A percentile compares a stretch with the other conserved stretches of the same genome.
phyloP scores from a whole-genome alignment of 2,113 vertebrate genomes.

The Naja naja region DNA sequence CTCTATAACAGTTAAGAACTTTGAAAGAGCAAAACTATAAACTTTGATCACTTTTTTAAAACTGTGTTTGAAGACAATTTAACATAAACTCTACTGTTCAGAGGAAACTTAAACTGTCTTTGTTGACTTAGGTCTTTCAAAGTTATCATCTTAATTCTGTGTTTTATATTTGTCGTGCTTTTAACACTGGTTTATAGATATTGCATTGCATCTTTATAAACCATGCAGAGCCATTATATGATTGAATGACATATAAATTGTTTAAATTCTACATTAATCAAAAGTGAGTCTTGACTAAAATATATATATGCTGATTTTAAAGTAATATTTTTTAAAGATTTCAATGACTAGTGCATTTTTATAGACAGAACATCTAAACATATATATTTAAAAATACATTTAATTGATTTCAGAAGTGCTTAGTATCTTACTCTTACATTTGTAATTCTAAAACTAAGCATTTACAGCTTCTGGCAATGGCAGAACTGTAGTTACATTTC shows the following conservation, averaged over 20 bases:
- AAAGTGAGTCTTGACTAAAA: not conserved
- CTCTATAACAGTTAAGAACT: not conserved
- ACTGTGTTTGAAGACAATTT: not conserved
- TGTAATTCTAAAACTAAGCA: not conserved
- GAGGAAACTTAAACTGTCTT: not conserved
- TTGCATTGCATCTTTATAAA: not conserved
- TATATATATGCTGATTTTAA: not conserved
- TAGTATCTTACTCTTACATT: not conserved
- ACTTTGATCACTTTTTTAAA: not conserved
- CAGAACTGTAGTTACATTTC: not conserved
- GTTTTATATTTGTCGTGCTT: not conserved
- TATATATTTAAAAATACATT: not conserved
- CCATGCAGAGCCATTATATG: not conserved
- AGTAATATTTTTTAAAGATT: not conserved
- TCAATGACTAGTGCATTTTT: not conserved
- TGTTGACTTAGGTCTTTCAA: not conserved
- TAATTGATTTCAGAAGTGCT: not conserved
- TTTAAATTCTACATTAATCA: not conserved
- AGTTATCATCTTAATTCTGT: not conserved
- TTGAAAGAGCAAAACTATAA: not conserved
- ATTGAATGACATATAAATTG: not conserved
- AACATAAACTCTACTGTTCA: not conserved
- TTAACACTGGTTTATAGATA: not conserved
- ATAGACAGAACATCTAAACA: not conserved
- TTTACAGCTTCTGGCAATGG: not conserved